Evolutionary conservation across 1,140 invertebrate species (phyloP), one percentile per base, ranked within the genome.

Genomic region (Hestina assimilis): DNA sequence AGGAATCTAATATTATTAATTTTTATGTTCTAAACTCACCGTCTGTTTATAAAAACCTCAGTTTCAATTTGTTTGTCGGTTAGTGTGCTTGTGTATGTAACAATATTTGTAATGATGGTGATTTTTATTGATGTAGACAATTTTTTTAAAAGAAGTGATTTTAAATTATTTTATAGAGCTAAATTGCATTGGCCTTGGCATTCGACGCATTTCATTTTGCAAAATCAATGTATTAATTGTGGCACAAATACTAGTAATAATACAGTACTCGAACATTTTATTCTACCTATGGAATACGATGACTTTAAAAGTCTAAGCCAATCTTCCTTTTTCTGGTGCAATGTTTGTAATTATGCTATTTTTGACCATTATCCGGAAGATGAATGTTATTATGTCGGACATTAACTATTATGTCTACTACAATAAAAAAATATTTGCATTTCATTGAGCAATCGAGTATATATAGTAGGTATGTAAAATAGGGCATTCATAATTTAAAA

Each of bases 291-390:
- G 38, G 28, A 52, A 28, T 17, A 4, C 8, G 33, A 56, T 15
- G 11, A 47, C 20, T 33, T 56, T 26, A 56, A 43, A 54, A 15
- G n/a, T 12, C 40, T 54, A 6, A 21, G 23, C 24, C 19, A 54
- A 21, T 54, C 40, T 45, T 45, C 45, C 26, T 57, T 57, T 45
- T 42, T 57, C 21, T 57, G 55, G 55, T 57, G 55, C 28, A 57
- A 15, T 14, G 42, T 40, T 48, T 56, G 55, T 43, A 38, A 48
- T 31, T 57, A 50, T 57, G 45, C 55, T n/a, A 47, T 47, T 48
- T 57, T 42, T 35, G 45, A 57, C 33, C 55, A 57, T 47, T 50
- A 42, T 57, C 45, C 55, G 23, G 43, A 48, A 33, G 55, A 57
- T 11, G 55, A 57, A 35, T 57, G 45, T 48, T 38, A 42, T 57